Base-by-base conservation (phyloP, 2,113 vertebrate genomes). In the Prietella phreatophila region DNA sequence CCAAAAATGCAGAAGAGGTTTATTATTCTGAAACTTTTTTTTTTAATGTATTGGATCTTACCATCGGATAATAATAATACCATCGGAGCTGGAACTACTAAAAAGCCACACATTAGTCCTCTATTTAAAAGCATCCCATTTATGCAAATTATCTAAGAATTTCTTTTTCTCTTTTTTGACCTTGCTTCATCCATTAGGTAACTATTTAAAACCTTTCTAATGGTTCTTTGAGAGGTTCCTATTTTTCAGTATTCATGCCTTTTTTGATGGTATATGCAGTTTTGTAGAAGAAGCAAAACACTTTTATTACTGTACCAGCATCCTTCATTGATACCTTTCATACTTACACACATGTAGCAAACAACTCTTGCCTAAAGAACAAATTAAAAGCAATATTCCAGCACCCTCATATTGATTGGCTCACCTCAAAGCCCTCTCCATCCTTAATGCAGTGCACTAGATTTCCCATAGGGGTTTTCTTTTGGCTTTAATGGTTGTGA, bases 401-500 rank as follows among this genome's bases (percentile, higher is more conserved):
- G 81, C 83, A 89, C 84, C 88, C 92, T 94, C 92, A 91, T 95
- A 96, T 96, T 95, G 95, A 96, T 95, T 94, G 95, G 94, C 92
- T 94, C 92, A 93, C 94, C 95, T 96, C 94, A 95, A 96, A 96
- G 95, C 92, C 90, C 87, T 82, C 89, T 85, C 75, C 93, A 91
- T 94, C 91, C 91, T 94, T 96, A 96, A 96, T 96, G 95, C 93
- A 94, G 93, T 92, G 93, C 94, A 91, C 91, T 91, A 93, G 89
- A 92, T 93, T 95, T 92, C 93, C 93, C 92, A 93, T 94, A 95
- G 94, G 94, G 94, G 91, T 93, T 94, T 94, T 30, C 15, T 39
- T 93, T 94, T 88, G 91, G 93, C 95, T 95, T 95, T 96, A 95
- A 95, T 95, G 94, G 89, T 92, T 92, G 93, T 94, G 93, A 95